Conservation (phyloP, 2,113 vertebrate genomes). For the Callospermophilus lateralis region DNA sequence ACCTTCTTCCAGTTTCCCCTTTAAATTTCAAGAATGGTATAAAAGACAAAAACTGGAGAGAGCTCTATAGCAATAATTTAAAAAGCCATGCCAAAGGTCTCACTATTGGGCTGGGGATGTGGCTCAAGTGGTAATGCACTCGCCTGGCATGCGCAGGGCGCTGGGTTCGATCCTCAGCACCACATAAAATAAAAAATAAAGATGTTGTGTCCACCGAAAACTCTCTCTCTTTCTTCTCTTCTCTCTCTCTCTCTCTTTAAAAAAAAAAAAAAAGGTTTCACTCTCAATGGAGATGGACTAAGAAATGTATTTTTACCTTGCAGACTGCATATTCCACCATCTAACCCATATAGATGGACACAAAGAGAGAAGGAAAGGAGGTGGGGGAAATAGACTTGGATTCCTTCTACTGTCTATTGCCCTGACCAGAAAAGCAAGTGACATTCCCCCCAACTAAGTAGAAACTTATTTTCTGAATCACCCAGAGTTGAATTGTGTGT, state of each 20-base stretch:
- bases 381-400: neutral
- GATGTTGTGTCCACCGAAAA: too few relatives aligned
- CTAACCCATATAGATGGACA: neutral
- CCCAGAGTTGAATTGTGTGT: neutral
- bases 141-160: too few relatives aligned
- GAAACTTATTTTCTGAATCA: constrained; percentile 5
- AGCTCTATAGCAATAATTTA: neutral
- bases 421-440: constrained; percentile 54
- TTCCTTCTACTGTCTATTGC: neutral
- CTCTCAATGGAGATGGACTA: neutral
- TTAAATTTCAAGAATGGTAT: neutral
- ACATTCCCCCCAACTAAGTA: neutral
- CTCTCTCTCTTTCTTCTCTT: too few relatives aligned
- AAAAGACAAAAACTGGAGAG: constrained; percentile 1
- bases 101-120: too few relatives aligned
- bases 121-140: too few relatives aligned
- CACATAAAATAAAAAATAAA: too few relatives aligned
- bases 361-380: neutral
- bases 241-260: too few relatives aligned
- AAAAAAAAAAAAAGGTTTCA: neutral
- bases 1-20: neutral
- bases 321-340: neutral
- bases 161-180: too few relatives aligned
- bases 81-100: neutral
- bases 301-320: neutral